phyloP scores from a whole-genome alignment of 2,888 invertebrate genomes.

The Uropetala carovei region DNA sequence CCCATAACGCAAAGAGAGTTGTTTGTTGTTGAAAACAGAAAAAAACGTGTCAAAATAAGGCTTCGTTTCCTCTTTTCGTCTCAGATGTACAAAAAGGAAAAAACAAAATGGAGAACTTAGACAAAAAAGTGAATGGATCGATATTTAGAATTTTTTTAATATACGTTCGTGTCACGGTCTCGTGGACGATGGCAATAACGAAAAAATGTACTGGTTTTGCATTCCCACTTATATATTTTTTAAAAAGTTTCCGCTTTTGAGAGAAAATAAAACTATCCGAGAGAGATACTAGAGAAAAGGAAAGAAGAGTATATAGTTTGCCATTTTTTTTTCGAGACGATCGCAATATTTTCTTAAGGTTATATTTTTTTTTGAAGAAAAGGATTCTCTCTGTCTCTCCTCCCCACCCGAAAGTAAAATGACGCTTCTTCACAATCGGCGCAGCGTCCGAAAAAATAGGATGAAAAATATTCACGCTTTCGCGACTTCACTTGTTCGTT shows the following conservation, averaged over 20 bases:
- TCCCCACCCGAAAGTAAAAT: background rate
- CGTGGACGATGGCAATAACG: slow-evolving; percentile 14
- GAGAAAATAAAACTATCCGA: background rate
- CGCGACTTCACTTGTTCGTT: background rate
- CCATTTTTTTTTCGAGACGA: background rate
- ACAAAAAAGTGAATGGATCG: background rate
- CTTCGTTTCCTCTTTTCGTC: slow-evolving; percentile 20
- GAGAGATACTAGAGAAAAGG: background rate
- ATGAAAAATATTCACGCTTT: too few species aligned
- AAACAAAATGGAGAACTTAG: background rate
- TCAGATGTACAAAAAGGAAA: background rate
- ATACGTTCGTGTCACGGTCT: background rate
- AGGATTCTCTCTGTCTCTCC: background rate
- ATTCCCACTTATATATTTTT: slow-evolving; percentile 58
- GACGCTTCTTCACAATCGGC: background rate
- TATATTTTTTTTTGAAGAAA: background rate
- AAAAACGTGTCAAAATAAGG: background rate
- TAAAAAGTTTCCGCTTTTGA: background rate
- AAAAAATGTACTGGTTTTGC: slow-evolving; percentile 45
- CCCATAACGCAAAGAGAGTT: background rate
- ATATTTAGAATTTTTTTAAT: background rate
- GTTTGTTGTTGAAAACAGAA: background rate
- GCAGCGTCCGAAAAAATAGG: background rate
- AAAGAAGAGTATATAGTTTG: too few species aligned
- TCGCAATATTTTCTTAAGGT: background rate